phyloP scores from a whole-genome alignment of 2,113 vertebrate species.

The Egretta garzetta region DNA sequence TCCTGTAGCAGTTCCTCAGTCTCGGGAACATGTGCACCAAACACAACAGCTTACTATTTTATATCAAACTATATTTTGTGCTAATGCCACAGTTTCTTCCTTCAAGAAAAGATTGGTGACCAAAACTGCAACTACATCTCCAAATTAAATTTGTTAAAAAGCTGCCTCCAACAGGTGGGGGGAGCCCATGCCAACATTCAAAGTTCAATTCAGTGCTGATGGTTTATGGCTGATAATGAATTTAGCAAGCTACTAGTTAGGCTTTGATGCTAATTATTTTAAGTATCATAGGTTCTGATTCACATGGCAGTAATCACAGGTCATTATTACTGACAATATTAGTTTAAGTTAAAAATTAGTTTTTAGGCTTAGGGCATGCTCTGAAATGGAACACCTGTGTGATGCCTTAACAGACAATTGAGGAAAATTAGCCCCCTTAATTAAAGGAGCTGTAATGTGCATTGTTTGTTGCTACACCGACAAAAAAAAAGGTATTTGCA shows the following conservation, averaged over 20 bases:
- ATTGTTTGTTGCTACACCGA: constrained; percentile 35
- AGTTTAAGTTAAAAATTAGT: constrained; percentile 77
- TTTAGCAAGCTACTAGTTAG: constrained; percentile 67
- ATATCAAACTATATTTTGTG: neutral
- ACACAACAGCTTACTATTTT: neutral
- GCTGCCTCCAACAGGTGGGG: neutral
- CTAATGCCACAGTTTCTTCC: neutral
- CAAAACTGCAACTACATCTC: neutral
- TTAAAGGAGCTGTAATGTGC: constrained; percentile 64
- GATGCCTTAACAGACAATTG: constrained; percentile 53
- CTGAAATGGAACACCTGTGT: constrained; percentile 73
- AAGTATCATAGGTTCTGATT: constrained; percentile 76
- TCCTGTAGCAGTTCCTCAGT: neutral
- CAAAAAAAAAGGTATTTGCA: constrained; percentile 22
- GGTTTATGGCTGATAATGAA: constrained; percentile 70
- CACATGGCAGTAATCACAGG: constrained; percentile 72
- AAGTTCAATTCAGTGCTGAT: constrained; percentile 46
- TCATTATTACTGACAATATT: constrained; percentile 74
- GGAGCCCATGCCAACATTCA: neutral
- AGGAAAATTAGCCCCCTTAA: constrained; percentile 69
- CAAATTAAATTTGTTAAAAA: neutral
- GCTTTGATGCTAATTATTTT: constrained; percentile 79
- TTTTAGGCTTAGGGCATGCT: constrained; percentile 67
- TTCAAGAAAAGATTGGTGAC: neutral
- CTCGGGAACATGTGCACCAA: neutral